Evolutionary conservation across 2,113 vertebrate genomes (phyloP).

Genomic region (Myrmophylax atrothorax): DNA sequence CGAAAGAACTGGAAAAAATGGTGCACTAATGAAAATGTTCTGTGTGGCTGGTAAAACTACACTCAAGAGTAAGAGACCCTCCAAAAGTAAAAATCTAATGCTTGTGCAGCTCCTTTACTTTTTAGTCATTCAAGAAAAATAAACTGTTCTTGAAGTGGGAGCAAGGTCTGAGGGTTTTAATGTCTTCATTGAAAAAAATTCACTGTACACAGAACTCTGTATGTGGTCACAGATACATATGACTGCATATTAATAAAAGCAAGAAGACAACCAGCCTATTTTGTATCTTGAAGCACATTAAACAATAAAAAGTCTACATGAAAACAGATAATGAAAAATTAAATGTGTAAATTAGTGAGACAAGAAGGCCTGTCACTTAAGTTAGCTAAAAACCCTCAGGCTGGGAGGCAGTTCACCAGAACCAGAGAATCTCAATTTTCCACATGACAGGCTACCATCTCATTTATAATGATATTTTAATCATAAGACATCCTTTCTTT

Average conservation of each 20-base stretch:
- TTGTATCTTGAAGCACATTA: not conserved
- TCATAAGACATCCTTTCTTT: constrained; percentile 29
- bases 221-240: not conserved
- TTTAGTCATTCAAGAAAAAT: not conserved
- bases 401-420: constrained; percentile 25
- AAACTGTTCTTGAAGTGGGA: not conserved
- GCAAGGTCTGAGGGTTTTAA: not conserved
- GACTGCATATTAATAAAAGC: not conserved
- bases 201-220: not conserved
- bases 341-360: constrained; percentile 26
- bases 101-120: not conserved
- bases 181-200: not conserved
- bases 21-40: not conserved
- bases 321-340: constrained; percentile 21
- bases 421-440: constrained; percentile 58
- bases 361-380: not conserved
- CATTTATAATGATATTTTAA: constrained; percentile 69
- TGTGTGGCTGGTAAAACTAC: not conserved
- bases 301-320: not conserved
- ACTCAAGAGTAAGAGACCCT: not conserved
- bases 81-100: not conserved
- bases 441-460: constrained; percentile 25
- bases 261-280: not conserved
- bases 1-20: not conserved
- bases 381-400: not conserved